These are phyloP conservation scores for Chaetophractus vellerosus DNA, from an alignment of 2,797 vertebrate species.

Conservation along the genomic window DNA sequence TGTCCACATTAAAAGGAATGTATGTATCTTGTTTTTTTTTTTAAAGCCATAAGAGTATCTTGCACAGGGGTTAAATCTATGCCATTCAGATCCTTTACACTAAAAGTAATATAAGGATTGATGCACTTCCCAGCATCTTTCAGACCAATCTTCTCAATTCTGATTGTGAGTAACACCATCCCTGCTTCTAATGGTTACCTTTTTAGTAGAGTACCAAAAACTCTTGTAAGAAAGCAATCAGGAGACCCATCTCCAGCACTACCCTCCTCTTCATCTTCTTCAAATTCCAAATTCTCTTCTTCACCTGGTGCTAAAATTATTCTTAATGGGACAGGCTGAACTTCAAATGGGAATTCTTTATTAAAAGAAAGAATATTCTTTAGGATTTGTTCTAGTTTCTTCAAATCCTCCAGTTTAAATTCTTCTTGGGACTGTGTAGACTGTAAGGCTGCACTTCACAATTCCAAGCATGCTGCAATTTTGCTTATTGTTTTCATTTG, in stretches of 20 bases:
- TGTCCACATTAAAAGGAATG: too few relatives aligned
- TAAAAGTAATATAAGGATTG: conserved; percentile 96
- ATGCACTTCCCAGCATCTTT: conserved; percentile 96
- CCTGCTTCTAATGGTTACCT: conserved; percentile 95
- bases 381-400: too few relatives aligned
- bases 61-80: too few relatives aligned
- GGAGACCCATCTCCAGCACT: conserved; percentile 94
- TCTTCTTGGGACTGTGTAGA: too few relatives aligned
- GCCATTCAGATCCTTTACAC: conserved; percentile 93
- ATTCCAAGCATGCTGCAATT: too few relatives aligned
- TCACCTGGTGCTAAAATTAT: conserved; percentile 98
- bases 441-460: too few relatives aligned
- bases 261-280: conserved; percentile 96
- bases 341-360: too few relatives aligned
- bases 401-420: too few relatives aligned
- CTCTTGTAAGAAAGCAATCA: conserved; percentile 93
- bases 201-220: conserved; percentile 96
- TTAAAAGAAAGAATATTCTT: too few relatives aligned
- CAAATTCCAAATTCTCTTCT: conserved; percentile 97
- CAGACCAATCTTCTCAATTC: conserved; percentile 95
- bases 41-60: too few relatives aligned
- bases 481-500: not conserved
- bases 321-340: conserved; percentile 86
- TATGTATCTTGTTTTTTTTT: too few relatives aligned
- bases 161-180: conserved; percentile 94